These are phyloP conservation scores for Drosophila testacea DNA, from an alignment of 2,888 invertebrate species.

Conservation along the genomic window DNA sequence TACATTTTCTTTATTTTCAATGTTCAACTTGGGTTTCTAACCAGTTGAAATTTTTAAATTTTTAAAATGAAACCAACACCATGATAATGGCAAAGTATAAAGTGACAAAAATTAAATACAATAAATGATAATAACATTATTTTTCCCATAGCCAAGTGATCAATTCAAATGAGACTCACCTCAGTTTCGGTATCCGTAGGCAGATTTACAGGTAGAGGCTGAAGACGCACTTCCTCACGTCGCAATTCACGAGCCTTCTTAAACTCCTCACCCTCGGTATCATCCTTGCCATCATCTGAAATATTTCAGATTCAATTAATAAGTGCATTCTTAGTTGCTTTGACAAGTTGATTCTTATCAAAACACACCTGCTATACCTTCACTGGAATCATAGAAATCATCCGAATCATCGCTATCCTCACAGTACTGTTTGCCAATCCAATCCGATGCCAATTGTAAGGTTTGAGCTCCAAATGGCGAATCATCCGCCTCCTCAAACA, in stretches of 20 bases:
- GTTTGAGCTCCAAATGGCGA: slow-evolving; percentile 87
- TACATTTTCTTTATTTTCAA: slow-evolving; percentile 73
- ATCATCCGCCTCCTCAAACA: slow-evolving; percentile 89
- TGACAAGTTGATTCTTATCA: slow-evolving; percentile 1
- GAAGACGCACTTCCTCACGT: slow-evolving; percentile 89
- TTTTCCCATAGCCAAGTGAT: slow-evolving; percentile 56
- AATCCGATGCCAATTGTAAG: slow-evolving; percentile 89
- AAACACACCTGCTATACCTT: slow-evolving; percentile 82
- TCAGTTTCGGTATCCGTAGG: slow-evolving; percentile 90
- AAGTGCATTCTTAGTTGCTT: not conserved
- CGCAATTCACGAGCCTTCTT: slow-evolving; percentile 88
- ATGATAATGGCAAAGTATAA: slow-evolving; percentile 47
- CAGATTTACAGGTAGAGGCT: slow-evolving; percentile 87
- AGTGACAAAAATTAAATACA: slow-evolving; percentile 59
- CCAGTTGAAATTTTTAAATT: not conserved
- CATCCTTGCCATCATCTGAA: slow-evolving; percentile 88
- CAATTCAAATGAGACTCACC: slow-evolving; percentile 86
- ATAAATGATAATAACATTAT: slow-evolving; percentile 72
- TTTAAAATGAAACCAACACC: slow-evolving; percentile 78
- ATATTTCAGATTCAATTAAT: not conserved
- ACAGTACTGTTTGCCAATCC: slow-evolving; percentile 87
- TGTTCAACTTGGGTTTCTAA: slow-evolving; percentile 49
- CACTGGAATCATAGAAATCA: slow-evolving; percentile 85
- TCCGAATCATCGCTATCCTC: slow-evolving; percentile 85
- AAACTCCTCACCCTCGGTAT: slow-evolving; percentile 90